Base-by-base conservation (phyloP, 37 sponge, comb jelly and placozoan genomes). In the Theonella swinhoei region DNA sequence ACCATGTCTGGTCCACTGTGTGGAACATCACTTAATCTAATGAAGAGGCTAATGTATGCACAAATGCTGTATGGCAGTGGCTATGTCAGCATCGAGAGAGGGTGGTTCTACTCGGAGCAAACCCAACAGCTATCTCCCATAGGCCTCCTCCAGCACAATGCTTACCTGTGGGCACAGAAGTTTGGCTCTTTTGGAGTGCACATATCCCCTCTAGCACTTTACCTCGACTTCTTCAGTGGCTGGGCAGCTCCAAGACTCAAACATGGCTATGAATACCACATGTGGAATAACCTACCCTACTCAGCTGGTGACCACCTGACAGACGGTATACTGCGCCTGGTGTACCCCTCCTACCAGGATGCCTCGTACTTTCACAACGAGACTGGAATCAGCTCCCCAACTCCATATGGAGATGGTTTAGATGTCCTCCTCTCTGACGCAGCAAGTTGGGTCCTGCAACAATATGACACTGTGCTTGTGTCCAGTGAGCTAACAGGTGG, bases 361-460 rank as follows among this genome's bases (percentile, higher is more conserved):
- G 65, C 76, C 34, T 87, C 87, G 1, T 87, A 80, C 68, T 87
- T 87, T 75, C 87, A 87, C 62, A 81, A 87, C 34, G 87, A 87
- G 63, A 80, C 74, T 68, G 87, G 87, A 4, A 40, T 80, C 14
- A 87, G 87, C 30, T 87, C 87, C 14, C 67, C 87, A 29, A 87
- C 87, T 37, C 87, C 87, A 17, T 87, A 80, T 65, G 81, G 87
- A 37, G 87, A 87, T 42, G 39, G 32, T n/a, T 22, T 87, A 59
- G 87, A 87, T 65, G 87, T 87, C 29, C 14, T 87, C 19, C 73
- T 87, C 11, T 67, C 81, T 3, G 87, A 87, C 80, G 80, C 87
- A 37, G 68, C 87, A 2, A 1, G 24, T 29, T 87, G 87, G 87
- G 58, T 80, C 14, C 74, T 87, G 60, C 29, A 37, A 47, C 66